These are phyloP conservation scores for Torymus tubicola DNA, from an alignment of 2,888 invertebrate genomes.

Conservation along the genomic window DNA sequence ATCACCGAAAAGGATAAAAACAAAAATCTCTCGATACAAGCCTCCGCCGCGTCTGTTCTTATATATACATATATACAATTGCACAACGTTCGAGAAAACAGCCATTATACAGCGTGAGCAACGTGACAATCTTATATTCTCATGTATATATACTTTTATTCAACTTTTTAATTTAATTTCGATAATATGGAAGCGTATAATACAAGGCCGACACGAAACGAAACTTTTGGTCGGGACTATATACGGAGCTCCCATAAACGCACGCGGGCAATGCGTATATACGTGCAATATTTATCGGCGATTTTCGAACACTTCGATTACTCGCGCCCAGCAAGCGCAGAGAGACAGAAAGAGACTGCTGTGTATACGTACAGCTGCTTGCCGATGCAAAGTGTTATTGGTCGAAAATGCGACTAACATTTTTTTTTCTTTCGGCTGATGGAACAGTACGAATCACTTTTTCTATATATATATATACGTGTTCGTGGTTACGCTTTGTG, in stretches of 20 bases:
- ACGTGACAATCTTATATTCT: too few relatives aligned
- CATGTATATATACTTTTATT: background rate
- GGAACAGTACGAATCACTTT: too few relatives aligned
- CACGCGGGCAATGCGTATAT: background rate
- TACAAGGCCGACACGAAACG: background rate
- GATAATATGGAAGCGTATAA: conserved; percentile 9
- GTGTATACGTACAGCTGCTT: background rate
- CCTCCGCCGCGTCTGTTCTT: too few relatives aligned
- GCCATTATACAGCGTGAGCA: too few relatives aligned
- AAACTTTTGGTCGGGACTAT: conserved; percentile 3
- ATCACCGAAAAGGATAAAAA: background rate
- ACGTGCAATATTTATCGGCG: conserved; percentile 52
- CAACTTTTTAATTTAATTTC: conserved; percentile 29
- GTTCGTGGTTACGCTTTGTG: too few relatives aligned
- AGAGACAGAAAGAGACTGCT: too few relatives aligned
- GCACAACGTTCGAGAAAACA: too few relatives aligned
- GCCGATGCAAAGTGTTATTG: conserved; percentile 39
- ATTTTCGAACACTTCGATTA: conserved; percentile 53
- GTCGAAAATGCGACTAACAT: conserved; percentile 27
- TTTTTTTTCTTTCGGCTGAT: too few relatives aligned
- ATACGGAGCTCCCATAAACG: background rate
- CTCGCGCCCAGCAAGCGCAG: background rate
- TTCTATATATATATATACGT: too few relatives aligned
- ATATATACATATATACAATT: too few relatives aligned
- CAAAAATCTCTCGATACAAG: background rate